A percentile compares a stretch with the other conserved stretches of the same genome.
phyloP scores from a whole-genome alignment of 1,140 invertebrate genomes.

The Musca domestica region DNA sequence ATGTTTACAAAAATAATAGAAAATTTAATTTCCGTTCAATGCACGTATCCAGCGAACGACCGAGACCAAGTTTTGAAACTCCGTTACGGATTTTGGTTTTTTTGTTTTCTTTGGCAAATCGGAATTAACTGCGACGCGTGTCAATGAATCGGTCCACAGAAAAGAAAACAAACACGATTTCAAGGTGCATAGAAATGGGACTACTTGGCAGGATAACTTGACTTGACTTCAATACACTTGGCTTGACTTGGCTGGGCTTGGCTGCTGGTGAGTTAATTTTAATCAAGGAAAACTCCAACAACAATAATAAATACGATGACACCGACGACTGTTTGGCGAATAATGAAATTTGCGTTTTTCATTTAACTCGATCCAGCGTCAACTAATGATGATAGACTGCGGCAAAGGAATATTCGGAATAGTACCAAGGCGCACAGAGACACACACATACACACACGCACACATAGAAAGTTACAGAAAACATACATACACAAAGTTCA shows the following conservation, averaged over 20 bases:
- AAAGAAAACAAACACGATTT: background rate
- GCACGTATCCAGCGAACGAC: background rate
- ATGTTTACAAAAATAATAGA: constrained; percentile 31
- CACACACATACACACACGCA: no score
- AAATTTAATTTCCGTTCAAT: constrained; percentile 29
- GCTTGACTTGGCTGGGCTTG: background rate
- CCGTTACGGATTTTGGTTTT: background rate
- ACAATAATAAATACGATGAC: constrained; percentile 18
- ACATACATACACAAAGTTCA: background rate
- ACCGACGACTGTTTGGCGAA: constrained; percentile 21
- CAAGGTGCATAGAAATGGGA: background rate
- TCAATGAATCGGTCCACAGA: background rate
- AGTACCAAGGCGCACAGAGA: no score
- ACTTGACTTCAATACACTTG: no score
- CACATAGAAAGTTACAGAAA: background rate
- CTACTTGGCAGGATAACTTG: background rate
- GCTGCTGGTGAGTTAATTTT: constrained; percentile 12
- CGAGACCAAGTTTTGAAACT: constrained; percentile 5
- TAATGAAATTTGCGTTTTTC: constrained; percentile 22
- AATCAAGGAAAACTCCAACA: constrained; percentile 8
- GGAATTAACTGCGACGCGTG: no score
- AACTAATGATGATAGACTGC: constrained; percentile 22
- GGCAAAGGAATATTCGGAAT: constrained; percentile 15
- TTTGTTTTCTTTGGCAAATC: background rate
- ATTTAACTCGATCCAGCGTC: constrained; percentile 21